phyloP scores from a whole-genome alignment of 2,888 invertebrate species.

The Omphaloscelis lunosa region DNA sequence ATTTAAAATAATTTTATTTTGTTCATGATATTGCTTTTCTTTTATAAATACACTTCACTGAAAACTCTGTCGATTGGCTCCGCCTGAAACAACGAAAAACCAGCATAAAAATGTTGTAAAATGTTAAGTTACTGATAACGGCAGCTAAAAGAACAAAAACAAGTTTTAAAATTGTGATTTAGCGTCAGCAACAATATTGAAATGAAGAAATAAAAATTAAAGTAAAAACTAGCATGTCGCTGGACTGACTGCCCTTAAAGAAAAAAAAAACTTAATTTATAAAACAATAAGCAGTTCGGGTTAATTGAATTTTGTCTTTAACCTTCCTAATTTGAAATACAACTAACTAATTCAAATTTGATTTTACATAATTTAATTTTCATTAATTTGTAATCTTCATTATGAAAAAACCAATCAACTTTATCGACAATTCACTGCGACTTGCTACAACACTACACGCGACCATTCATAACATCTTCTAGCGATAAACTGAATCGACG shows the following conservation, averaged over 20 bases:
- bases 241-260: too few relatives aligned
- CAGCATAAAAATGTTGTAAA: neutral
- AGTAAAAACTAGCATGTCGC: neutral
- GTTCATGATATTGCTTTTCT: neutral
- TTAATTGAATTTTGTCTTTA: neutral
- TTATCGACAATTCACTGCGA: neutral
- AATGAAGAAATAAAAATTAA: neutral
- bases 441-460: conserved; percentile 12
- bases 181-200: neutral
- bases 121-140: neutral
- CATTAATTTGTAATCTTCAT: conserved; percentile 8
- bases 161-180: too few relatives aligned
- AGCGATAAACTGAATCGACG: conserved; percentile 47
- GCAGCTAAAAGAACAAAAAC: neutral
- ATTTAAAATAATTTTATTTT: neutral
- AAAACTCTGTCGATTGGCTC: neutral
- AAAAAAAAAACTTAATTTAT: too few relatives aligned
- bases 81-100: conserved; percentile 46
- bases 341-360: neutral
- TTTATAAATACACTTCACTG: neutral
- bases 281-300: neutral
- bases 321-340: neutral
- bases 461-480: conserved; percentile 19
- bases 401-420: neutral
- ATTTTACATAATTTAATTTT: conserved; percentile 6